Evolutionary conservation across 1,140 invertebrate genomes (phyloP).

Genomic region (Maconellicoccus hirsutus): DNA sequence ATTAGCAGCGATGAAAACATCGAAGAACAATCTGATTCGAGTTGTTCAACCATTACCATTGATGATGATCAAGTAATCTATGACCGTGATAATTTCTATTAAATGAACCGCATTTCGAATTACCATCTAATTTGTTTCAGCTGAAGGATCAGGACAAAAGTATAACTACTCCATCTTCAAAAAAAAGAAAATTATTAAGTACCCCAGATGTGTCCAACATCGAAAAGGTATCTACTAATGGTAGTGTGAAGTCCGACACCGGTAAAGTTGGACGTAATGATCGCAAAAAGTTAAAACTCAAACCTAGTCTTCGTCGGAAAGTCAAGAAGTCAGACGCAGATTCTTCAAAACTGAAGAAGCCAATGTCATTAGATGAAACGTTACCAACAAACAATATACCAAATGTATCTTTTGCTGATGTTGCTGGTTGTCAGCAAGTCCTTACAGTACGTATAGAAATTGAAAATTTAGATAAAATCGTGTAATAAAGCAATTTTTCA

Average conservation of each 20-base stretch:
- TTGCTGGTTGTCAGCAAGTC: constrained; percentile 24
- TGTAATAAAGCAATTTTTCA: constrained; percentile 24
- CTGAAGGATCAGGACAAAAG: no score
- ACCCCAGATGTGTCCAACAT: neutral
- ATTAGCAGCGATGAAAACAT: constrained; percentile 16
- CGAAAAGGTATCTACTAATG: neutral
- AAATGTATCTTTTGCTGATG: constrained; percentile 18
- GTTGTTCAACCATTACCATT: constrained; percentile 4
- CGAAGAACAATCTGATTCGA: neutral
- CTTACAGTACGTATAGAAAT: constrained; percentile 24
- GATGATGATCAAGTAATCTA: constrained; percentile 12
- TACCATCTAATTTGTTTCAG: no score
- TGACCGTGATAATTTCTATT: no score
- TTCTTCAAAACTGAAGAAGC: neutral
- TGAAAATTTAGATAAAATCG: neutral
- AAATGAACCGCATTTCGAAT: no score
- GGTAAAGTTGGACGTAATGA: neutral
- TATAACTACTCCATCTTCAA: neutral
- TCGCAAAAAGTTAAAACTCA: neutral
- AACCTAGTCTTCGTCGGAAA: neutral
- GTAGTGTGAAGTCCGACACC: neutral
- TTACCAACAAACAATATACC: neutral
- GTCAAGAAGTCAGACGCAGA: neutral
- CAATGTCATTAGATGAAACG: neutral
- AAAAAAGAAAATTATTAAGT: neutral